Evolutionary conservation across 2,888 invertebrate genomes (phyloP), one percentile per base, ranked within the genome.

Genomic region (Laspeyria flexula): DNA sequence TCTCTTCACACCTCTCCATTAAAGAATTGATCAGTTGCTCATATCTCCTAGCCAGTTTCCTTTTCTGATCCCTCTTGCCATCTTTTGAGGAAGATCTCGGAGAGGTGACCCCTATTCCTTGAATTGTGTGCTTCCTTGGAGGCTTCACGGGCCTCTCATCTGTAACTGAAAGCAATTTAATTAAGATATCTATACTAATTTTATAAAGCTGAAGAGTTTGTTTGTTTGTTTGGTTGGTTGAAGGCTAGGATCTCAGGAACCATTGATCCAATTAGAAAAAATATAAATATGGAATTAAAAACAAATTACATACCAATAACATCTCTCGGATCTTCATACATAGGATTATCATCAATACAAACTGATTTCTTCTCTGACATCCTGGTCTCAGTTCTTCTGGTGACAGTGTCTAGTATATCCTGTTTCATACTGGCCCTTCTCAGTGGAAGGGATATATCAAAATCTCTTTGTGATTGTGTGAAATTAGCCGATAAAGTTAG

Each of bases 31-130:
- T 82, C 0, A 94, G 77, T 21, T 90, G 87, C 65, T 92, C 90
- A 74, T 94, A 94, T 60, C 93, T 93, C 65, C 87, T 86, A 0
- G 81, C 83, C 0, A 94, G 76, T 53, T 92, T 92, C 55, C 81
- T 83, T 68, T 93, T 94, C 67, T 94, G 93, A 47, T 92, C 93
- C 25, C 80, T 83, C 51, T 72, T 84, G 15, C 78, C 77, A 15
- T 90, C 90, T 43, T 86, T 89, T 3, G 60, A 67, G 2, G 71
- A 25, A 25, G 25, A 58, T 7, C 78, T 65, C 0, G 86, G 83
- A 0, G 86, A 83, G 1, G 77, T 54, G 0, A 83, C 68, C 0
- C 77, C 83, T 33, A 85, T 59, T 0, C 78, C 80, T 62, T 86
- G 88, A 21, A 85, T 60, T 44, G 73, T 82, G 1, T 85, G 81